Conservation (phyloP, 2,797 vertebrate genomes). For the Enteromius mattozi region DNA sequence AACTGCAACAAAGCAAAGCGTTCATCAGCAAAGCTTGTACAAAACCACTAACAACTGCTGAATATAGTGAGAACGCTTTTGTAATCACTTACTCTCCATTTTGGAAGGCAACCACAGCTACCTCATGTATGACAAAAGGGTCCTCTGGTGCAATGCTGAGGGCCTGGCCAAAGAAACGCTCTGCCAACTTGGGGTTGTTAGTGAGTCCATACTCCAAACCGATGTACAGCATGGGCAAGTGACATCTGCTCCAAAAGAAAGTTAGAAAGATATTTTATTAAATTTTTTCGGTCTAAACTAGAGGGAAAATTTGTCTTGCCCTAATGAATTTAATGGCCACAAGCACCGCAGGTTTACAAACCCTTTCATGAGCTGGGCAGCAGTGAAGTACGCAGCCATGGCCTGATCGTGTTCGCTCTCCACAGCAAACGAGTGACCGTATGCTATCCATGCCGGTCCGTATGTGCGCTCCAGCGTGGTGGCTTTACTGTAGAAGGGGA, state of each 20-base stretch:
- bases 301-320: background rate
- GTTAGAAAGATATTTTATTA: background rate
- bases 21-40: background rate
- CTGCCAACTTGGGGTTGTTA: conserved; percentile 98
- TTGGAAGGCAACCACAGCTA: conserved; percentile 98
- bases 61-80: background rate
- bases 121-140: conserved; percentile 97
- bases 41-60: background rate
- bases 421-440: conserved; percentile 96
- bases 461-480: conserved; percentile 96
- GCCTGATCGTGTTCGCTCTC: conserved; percentile 99
- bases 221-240: conserved; percentile 98
- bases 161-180: conserved; percentile 97
- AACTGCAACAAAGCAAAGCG: conserved; percentile 76
- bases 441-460: conserved; percentile 97
- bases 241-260: conserved; percentile 81
- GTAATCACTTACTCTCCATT: conserved; percentile 93
- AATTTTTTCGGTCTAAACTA: background rate
- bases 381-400: conserved; percentile 99
- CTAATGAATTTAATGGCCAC: background rate
- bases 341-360: conserved; percentile 65
- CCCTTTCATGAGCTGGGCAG: conserved; percentile 99
- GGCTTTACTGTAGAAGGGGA: conserved; percentile 86
- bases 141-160: conserved; percentile 97
- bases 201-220: conserved; percentile 97